phyloP scores from a whole-genome alignment of 2,888 invertebrate genomes.

The Eristalis pertinax region DNA sequence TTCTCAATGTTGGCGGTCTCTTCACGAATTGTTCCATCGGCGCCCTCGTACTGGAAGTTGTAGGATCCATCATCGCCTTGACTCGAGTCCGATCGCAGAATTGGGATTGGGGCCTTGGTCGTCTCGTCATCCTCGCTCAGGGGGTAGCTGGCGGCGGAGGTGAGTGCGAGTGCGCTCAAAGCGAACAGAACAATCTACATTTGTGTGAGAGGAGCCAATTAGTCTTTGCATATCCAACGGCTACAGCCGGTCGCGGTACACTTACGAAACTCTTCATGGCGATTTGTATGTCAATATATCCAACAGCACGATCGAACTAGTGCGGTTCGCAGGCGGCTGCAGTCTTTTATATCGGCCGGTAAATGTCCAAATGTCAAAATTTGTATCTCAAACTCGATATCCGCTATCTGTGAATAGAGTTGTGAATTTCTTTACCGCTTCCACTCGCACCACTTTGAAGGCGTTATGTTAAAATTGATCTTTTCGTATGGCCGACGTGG shows the following conservation, averaged over 20 bases:
- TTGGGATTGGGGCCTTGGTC: constrained; percentile 74
- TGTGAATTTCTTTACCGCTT: constrained; percentile 6
- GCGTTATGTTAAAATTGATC: constrained; percentile 17
- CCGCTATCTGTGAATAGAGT: background rate
- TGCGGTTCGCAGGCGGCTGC: constrained; percentile 9
- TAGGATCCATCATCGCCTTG: constrained; percentile 77
- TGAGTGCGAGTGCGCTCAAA: constrained; percentile 41
- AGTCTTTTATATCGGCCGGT: constrained; percentile 51
- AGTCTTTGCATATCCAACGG: background rate
- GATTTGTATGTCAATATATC: constrained; percentile 37
- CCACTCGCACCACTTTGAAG: constrained; percentile 2
- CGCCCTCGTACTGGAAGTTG: constrained; percentile 74
- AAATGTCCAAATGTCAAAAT: constrained; percentile 3
- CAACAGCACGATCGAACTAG: constrained; percentile 36
- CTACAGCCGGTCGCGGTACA: background rate
- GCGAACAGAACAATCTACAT: constrained; percentile 56
- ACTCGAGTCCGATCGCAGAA: constrained; percentile 76
- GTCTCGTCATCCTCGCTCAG: constrained; percentile 19
- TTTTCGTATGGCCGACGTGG: background rate
- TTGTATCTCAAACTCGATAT: constrained; percentile 4
- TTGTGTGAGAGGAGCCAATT: background rate
- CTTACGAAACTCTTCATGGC: constrained; percentile 59
- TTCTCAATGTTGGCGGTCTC: constrained; percentile 75
- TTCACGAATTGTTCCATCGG: constrained; percentile 77
- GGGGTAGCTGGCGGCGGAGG: constrained; percentile 12